phyloP scores from a whole-genome alignment of 2,888 invertebrate species.

The Synergus umbraculus region DNA sequence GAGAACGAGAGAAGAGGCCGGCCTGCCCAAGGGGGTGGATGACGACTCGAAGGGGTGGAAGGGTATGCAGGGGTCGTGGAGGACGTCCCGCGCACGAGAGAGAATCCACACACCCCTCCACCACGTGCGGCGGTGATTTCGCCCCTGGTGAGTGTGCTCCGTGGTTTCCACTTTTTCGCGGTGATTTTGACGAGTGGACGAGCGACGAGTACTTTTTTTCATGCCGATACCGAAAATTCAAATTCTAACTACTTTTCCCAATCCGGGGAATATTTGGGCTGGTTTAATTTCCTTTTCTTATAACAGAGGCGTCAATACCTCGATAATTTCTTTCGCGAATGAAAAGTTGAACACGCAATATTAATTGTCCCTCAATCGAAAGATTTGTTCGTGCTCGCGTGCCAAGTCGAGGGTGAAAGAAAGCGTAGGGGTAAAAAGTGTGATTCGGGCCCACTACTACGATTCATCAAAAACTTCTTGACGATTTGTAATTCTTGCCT shows the following conservation, averaged over 20 bases:
- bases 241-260: constrained; percentile 6
- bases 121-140: constrained; percentile 46
- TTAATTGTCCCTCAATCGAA: constrained; percentile 35
- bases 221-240: constrained; percentile 47
- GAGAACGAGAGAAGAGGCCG: constrained; percentile 45
- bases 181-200: constrained; percentile 75
- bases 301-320: not conserved
- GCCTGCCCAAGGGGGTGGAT: constrained; percentile 38
- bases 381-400: constrained; percentile 35
- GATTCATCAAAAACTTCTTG: constrained; percentile 63
- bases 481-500: constrained; percentile 60
- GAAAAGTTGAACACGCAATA: constrained; percentile 25
- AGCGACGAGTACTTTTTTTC: constrained; percentile 58
- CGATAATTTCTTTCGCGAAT: not conserved
- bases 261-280: not conserved
- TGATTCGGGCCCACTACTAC: constrained; percentile 52
- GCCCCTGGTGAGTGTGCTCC: constrained; percentile 56
- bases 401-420: constrained; percentile 30
- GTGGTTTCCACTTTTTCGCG: constrained; percentile 52
- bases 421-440: constrained; percentile 33
- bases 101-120: constrained; percentile 51
- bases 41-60: constrained; percentile 26
- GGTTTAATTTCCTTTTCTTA: not conserved
- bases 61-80: constrained; percentile 47
- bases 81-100: constrained; percentile 52